Evolutionary conservation across 1,140 invertebrate species (phyloP), one percentile per base, ranked within the genome.

Genomic region (Drosophila virilis): DNA sequence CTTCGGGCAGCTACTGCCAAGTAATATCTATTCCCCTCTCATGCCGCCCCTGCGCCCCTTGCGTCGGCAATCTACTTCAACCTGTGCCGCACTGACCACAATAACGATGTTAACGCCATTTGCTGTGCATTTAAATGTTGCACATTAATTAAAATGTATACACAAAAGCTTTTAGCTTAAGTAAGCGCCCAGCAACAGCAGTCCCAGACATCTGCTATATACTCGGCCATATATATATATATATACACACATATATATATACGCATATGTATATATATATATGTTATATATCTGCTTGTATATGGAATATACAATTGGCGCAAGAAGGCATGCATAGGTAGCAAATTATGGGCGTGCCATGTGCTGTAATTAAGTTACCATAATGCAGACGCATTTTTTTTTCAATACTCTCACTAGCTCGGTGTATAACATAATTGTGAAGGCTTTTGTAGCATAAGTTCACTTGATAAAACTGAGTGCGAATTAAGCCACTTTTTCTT

Each of bases 81-180:
- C n/a, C 62, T 50, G 28, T 48, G 51, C 51, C 51, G n/a, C 57
- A 28, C 48, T 42, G 66, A 60, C 46, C 66, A 69, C 55, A 52
- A 60, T 46, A 70, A 70, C 58, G 59, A 62, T 70, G 67, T 70
- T 70, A 70, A 70, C 67, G 55, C 70, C 70, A 55, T 67, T 73
- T 67, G 70, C 64, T 68, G 64, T 73, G 70, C 70, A 73, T 73
- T 73, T 73, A 73, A 68, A 72, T 72, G 69, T 59, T 66, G 69
- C 69, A 72, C 69, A 72, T 67, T 72, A 72, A 72, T 72, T 72
- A 72, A 88, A 73, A 82, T 81, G 78, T 88, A 88, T 88, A 88
- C 84, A 83, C 79, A 88, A 88, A 88, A 88, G 83, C 83, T 88
- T 88, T 86, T 88, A 88, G 84, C 84, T 88, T 88, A 88, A 88